phyloP scores from a whole-genome alignment of 2,888 invertebrate species.

The Hypena proboscidalis region DNA sequence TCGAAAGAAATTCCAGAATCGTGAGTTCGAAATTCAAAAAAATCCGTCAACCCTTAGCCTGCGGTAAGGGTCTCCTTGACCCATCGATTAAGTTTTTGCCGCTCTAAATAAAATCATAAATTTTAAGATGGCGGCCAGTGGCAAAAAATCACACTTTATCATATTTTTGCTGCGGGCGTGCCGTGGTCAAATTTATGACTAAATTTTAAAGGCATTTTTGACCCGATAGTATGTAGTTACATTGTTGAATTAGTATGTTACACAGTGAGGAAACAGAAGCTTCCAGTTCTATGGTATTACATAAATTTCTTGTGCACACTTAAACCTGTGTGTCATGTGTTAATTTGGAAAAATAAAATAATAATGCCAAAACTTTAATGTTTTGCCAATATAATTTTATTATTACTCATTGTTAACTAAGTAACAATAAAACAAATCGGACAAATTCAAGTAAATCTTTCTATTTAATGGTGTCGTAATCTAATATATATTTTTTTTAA shows the following conservation, averaged over 20 bases:
- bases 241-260: constrained; percentile 22
- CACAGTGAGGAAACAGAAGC: no score
- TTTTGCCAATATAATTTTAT: no score
- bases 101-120: constrained; percentile 78
- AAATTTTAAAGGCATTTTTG: constrained; percentile 55
- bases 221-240: constrained; percentile 23
- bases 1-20: constrained; percentile 45
- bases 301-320: no score
- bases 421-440: no score
- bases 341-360: no score
- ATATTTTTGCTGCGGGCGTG: constrained; percentile 61
- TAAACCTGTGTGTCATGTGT: no score
- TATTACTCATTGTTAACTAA: no score
- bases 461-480: no score
- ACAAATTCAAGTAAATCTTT: no score
- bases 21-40: constrained; percentile 31
- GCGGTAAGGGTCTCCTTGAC: constrained; percentile 50
- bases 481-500: no score
- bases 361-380: no score
- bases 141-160: constrained; percentile 75
- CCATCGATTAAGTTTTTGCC: constrained; percentile 78
- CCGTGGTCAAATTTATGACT: constrained; percentile 74
- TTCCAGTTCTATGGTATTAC: no score
- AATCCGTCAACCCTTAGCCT: constrained; percentile 52
- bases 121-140: constrained; percentile 62